Evolutionary conservation across 37 sponge, comb jelly and placozoan genomes (phyloP), one percentile per base, ranked within the genome.

Genomic region (Oopsacas minuta): DNA sequence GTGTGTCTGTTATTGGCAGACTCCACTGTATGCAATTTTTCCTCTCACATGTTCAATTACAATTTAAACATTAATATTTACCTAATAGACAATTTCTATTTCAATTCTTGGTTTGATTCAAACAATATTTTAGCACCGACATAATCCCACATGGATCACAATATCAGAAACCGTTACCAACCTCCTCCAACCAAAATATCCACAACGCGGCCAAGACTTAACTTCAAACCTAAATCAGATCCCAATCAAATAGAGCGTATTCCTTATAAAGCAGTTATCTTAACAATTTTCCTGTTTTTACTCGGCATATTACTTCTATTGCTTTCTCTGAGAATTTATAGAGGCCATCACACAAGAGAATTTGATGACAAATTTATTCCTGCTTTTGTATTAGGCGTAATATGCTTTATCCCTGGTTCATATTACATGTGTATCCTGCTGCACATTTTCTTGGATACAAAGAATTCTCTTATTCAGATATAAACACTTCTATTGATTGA

Each of bases 101-200:
- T n/a, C n/a, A n/a, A n/a, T n/a, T n/a, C n/a, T n/a, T n/a, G n/a
- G n/a, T n/a, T n/a, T n/a, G n/a, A n/a, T n/a, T n/a, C n/a, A n/a
- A n/a, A n/a, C n/a, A n/a, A n/a, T n/a, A n/a, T n/a, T n/a, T n/a
- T n/a, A n/a, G n/a, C n/a, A n/a, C n/a, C n/a, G n/a, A n/a, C n/a
- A n/a, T n/a, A n/a, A n/a, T n/a, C n/a, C n/a, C n/a, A n/a, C n/a
- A 61, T 61, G 75, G 75, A 61, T 34, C 22, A 61, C 7, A 5
- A 5, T 25, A 61, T 61, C 75, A 61, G 75, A 61, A 61, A 61
- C 28, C 22, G 28, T 32, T 61, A 61, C 75, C 20, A 3, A 32
- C 75, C 75, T 61, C 75, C 75, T 61, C 75, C 75, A 61, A 61
- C 75, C 1, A 61, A 61, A 61, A n/a, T 61, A 10, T 61, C 20